These are phyloP conservation scores for Alcedo atthis DNA, from an alignment of 2,797 vertebrate genomes.

Conservation along the genomic window DNA sequence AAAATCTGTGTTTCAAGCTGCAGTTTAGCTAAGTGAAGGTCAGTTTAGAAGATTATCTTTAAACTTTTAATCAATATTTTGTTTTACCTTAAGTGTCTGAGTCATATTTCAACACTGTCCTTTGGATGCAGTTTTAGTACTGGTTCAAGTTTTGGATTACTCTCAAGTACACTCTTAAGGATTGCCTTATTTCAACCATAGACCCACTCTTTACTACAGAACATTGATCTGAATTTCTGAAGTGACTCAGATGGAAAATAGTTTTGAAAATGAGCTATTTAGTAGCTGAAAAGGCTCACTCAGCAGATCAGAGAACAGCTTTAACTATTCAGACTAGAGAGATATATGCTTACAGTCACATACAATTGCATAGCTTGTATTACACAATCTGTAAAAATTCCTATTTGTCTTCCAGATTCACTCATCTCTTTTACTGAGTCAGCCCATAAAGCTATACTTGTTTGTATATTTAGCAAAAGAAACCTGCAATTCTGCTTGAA, in stretches of 20 bases:
- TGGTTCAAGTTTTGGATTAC: background rate
- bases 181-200: background rate
- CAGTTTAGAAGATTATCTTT: background rate
- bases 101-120: background rate
- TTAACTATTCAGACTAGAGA: background rate
- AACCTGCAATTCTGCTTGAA: background rate
- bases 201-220: background rate
- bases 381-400: background rate
- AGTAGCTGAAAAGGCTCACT: background rate
- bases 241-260: background rate
- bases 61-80: background rate
- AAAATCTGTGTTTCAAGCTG: background rate
- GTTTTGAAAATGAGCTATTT: background rate
- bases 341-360: background rate
- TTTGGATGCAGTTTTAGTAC: background rate
- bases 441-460: background rate
- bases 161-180: background rate
- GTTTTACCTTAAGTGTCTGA: background rate
- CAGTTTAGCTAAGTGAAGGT: background rate
- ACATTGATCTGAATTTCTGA: slow-evolving; percentile 11
- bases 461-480: background rate
- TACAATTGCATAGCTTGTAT: background rate
- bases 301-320: background rate
- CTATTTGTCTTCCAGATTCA: background rate
- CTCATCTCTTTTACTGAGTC: background rate